Conservation (phyloP, 2,888 invertebrate species). For the Ormyrus labotus region DNA sequence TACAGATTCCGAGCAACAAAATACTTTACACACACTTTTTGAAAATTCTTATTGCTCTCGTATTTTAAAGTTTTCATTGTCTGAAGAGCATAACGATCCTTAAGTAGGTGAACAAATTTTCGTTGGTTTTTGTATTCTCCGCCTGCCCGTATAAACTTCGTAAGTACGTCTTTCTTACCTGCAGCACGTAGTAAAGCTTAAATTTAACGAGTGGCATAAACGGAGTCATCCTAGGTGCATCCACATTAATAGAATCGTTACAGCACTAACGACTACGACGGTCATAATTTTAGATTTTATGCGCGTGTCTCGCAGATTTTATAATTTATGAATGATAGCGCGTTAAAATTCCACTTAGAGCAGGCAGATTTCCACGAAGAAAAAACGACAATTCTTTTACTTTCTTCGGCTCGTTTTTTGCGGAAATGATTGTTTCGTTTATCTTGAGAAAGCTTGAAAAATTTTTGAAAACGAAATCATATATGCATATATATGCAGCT, state of each 20-base stretch:
- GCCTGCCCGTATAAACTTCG: neutral
- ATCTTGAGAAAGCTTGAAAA: too few relatives aligned
- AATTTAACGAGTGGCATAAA: neutral
- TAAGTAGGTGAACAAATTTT: too few relatives aligned
- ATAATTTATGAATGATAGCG: neutral
- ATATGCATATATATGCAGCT: too few relatives aligned
- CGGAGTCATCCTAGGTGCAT: neutral
- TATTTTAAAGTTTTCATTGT: too few relatives aligned
- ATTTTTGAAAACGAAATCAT: too few relatives aligned
- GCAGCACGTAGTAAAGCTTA: conserved; percentile 6
- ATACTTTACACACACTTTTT: too few relatives aligned
- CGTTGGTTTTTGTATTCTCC: too few relatives aligned
- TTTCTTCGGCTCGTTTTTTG: neutral
- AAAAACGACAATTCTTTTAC: neutral
- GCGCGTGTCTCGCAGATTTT: conserved; percentile 5
- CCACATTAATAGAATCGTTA: conserved; percentile 21
- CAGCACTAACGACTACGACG: conserved; percentile 3
- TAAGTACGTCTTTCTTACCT: neutral
- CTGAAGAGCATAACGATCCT: too few relatives aligned
- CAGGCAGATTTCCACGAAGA: neutral
- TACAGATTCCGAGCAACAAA: too few relatives aligned
- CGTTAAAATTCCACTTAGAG: neutral
- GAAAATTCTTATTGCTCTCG: too few relatives aligned
- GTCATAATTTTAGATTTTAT: conserved; percentile 13
- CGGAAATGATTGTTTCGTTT: too few relatives aligned